Base-by-base conservation (phyloP, 2,797 vertebrate species). In the Taenioides sp. region DNA sequence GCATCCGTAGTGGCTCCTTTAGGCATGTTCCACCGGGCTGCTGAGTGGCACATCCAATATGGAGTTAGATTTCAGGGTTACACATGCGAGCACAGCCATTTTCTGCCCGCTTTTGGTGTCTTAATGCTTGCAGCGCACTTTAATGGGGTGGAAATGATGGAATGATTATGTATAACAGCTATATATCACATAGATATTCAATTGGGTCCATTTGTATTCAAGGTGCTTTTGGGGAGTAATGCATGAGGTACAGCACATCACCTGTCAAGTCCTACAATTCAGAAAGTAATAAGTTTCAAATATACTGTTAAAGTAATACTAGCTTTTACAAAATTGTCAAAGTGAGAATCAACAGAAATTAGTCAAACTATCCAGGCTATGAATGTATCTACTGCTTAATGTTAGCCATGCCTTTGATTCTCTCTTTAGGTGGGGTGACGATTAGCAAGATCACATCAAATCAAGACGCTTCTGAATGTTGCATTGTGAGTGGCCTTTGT, bases 21-120 rank as follows among this genome's bases (percentile, higher is more conserved):
- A 50, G 60, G 63, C 59, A 64, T 69, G 60, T 65, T 69, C 60
- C 66, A 40, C 37, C n/a, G 23, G 20, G 66, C 40, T 57, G 23
- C 22, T 59, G 59, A 59, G 61, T 25, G 22, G 22, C 28, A 59
- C 50, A 76, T 72, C n/a, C 28, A 4, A 69, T 65, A 64, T 69
- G 9, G n/a, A 65, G 74, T 50, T 25, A 76, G 63, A 72, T 77
- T 17, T 55, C 49, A 62, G 34, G 37, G 50, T 71, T 65, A 65
- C 43, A 47, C 0, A 69, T 60, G 20, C 3, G 11, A 64, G 60
- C 59, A 68, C 65, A 70, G 58, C 20, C 23, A 18, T 67, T 50
- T n/a, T 58, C 66, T 63, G 52, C 18, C 16, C 22, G 37, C 43
- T 27, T 37, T 47, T 11, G 11, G 69, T 14, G 34, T 18, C 23